Base-by-base conservation (phyloP, 2,888 invertebrate genomes). In the Drymonia ruficornis region DNA sequence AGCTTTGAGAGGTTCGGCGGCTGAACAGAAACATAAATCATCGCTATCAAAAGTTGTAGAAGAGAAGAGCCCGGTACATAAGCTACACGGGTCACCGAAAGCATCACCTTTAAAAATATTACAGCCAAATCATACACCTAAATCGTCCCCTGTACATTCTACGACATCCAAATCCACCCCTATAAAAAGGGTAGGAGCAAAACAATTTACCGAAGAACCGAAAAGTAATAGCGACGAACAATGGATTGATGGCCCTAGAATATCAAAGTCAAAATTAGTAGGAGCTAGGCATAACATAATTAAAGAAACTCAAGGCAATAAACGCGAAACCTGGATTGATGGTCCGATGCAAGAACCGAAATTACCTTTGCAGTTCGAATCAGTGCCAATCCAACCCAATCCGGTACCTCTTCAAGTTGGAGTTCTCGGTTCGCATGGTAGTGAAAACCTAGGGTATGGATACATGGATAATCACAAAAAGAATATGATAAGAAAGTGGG, bases 211-310 rank as follows among this genome's bases (percentile, higher is more conserved):
- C 15, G 91, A 89, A 51, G 91, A 91, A 49, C 78, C 75, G 1
- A 91, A 91, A 76, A 88, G 70, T 64, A 89, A 78, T 18, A 97
- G 96, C 67, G 98, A 98, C 77, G 99, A 99, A 78, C 97, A 98
- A 80, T 99, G 99, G 99, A 97, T 99, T 61, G 99, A 99, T 87
- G 99, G 99, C 0, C 99, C 99, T 0, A 94, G 98, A 78, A 97
- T 98, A 72, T 97, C 96, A 0, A 96, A 96, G 77, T 96, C 95
- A 16, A 96, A 96, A 84, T 95, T 96, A 50, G 97, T 96, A 1
- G 97, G 97, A 84, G 97, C 96, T 0, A 91, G 97, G 47, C 96
- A 96, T 79, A 42, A 18, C n/a, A 93, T 97, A 65, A 94, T 96
- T 78, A 96, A 96, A 74, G 96, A 97, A 85, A 94, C 96, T 1